Conservation (phyloP, 2,797 vertebrate species). For the Acrocephalus scirpaceus region DNA sequence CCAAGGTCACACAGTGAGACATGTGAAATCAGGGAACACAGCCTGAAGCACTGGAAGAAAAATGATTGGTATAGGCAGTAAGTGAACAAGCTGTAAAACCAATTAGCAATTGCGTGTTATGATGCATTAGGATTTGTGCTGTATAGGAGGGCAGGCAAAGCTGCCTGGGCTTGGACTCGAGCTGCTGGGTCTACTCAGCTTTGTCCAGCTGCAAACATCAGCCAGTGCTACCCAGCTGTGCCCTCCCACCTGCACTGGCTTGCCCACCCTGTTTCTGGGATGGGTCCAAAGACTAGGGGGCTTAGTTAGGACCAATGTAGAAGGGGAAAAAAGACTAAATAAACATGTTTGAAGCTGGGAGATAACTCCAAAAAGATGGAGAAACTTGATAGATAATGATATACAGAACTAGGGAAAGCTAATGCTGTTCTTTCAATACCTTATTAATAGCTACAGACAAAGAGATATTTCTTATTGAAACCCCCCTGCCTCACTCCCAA, state of each 20-base stretch:
- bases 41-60: slow-evolving; percentile 38
- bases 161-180: not conserved
- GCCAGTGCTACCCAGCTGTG: not conserved
- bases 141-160: not conserved
- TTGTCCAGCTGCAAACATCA: not conserved
- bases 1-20: slow-evolving; percentile 45
- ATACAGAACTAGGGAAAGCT: not conserved
- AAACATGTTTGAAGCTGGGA: not conserved
- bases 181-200: not conserved
- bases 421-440: not conserved
- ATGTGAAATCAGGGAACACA: slow-evolving; percentile 17
- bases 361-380: not conserved
- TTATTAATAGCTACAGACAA: not conserved
- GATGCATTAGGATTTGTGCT: not conserved
- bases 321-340: not conserved
- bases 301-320: not conserved
- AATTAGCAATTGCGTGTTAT: not conserved
- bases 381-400: not conserved
- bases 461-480: not conserved
- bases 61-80: not conserved
- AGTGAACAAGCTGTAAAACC: slow-evolving; percentile 3
- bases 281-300: not conserved
- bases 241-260: not conserved
- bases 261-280: not conserved
- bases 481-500: not conserved